phyloP scores from a whole-genome alignment of 2,888 invertebrate species.

The Acanthosepion esculentum region DNA sequence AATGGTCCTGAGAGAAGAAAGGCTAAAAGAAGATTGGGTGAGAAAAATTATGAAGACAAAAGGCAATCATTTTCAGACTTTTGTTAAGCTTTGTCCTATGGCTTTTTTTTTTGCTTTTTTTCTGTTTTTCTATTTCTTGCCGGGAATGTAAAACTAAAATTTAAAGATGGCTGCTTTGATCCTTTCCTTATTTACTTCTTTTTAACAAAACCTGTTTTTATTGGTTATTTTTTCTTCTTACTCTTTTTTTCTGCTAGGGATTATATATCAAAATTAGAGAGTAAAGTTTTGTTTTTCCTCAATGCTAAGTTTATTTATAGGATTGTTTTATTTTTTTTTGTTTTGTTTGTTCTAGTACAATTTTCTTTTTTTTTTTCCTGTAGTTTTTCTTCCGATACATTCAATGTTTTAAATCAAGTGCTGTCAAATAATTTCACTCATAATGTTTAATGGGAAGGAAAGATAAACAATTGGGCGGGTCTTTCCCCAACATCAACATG shows the following conservation, averaged over 20 bases:
- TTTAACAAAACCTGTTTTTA: background rate
- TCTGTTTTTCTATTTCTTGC: background rate
- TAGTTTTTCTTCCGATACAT: background rate
- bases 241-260: background rate
- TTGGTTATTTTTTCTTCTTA: background rate
- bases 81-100: background rate
- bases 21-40: background rate
- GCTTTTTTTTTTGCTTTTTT: background rate
- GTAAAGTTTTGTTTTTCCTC: background rate
- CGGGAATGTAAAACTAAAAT: background rate
- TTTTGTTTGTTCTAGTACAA: too few relatives aligned
- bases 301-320: too few relatives aligned
- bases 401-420: background rate
- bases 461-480: background rate
- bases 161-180: background rate
- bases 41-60: background rate
- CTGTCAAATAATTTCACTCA: background rate
- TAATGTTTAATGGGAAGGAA: constrained; percentile 12
- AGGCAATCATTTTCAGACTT: background rate
- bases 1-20: background rate
- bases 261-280: too few relatives aligned
- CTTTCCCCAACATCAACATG: background rate
- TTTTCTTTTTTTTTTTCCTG: background rate
- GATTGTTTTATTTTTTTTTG: too few relatives aligned
- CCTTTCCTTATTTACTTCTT: background rate